A percentile compares a stretch with the other conserved stretches of the same genome.
Conservation (phyloP, 2,113 vertebrate genomes). For the Procavia capensis region DNA sequence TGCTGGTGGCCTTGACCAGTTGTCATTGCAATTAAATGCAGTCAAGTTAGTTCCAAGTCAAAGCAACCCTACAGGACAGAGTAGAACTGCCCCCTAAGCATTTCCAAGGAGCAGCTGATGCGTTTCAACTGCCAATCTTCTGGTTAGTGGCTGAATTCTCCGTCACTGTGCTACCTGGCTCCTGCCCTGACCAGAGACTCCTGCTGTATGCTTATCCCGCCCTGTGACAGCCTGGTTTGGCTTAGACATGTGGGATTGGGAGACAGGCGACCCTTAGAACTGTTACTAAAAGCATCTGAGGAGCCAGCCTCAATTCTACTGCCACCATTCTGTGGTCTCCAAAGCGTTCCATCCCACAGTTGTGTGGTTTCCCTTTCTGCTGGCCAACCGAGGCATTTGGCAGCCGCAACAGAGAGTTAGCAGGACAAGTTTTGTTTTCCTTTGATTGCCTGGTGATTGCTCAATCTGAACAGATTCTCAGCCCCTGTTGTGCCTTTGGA, state of each 20-base stretch:
- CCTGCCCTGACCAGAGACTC: background rate
- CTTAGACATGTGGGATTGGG: background rate
- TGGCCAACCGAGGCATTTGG: conserved; percentile 72
- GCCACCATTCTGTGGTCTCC: conserved; percentile 40
- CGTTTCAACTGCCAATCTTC: too few relatives aligned
- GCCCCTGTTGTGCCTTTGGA: background rate
- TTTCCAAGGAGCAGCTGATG: too few relatives aligned
- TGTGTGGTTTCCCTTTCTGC: conserved; percentile 70
- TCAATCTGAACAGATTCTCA: conserved; percentile 15
- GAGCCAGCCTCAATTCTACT: conserved; percentile 31
- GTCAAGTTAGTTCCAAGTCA: too few relatives aligned
- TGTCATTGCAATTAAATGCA: too few relatives aligned
- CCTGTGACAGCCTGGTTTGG: background rate
- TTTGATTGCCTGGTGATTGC: background rate
- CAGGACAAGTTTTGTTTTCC: conserved; percentile 59
- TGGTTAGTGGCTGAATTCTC: too few relatives aligned
- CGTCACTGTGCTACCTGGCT: too few relatives aligned
- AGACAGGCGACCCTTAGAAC: background rate
- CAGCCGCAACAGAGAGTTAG: conserved; percentile 71
- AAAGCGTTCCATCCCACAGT: conserved; percentile 56
- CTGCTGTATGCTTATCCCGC: background rate
- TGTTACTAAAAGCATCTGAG: background rate
- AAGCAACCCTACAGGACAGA: too few relatives aligned
- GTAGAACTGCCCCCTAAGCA: too few relatives aligned
- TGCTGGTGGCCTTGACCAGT: too few relatives aligned